These are phyloP conservation scores for Congeria kusceri DNA, from an alignment of 2,888 invertebrate genomes.

Conservation along the genomic window DNA sequence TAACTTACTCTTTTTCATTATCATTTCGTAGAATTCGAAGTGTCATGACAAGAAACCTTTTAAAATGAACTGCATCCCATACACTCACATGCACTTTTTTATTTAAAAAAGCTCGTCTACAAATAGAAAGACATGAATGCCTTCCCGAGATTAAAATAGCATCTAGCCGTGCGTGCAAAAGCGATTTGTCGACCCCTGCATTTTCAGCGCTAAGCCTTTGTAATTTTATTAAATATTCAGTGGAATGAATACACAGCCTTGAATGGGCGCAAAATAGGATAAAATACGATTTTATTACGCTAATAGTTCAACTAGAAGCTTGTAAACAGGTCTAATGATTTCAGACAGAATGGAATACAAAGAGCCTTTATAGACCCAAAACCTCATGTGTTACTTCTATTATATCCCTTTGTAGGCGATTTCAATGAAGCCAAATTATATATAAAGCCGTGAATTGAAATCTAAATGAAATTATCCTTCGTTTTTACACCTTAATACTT, in stretches of 20 bases:
- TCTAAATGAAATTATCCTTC: constrained; percentile 70
- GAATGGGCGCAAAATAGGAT: constrained; percentile 55
- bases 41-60: too few species aligned
- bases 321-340: constrained; percentile 63
- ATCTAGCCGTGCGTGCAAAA: constrained; percentile 12
- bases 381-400: constrained; percentile 57
- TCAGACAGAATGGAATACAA: constrained; percentile 45
- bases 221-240: constrained; percentile 58
- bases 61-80: too few species aligned
- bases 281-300: constrained; percentile 56
- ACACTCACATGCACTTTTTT: too few species aligned
- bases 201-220: constrained; percentile 24
- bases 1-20: too few species aligned
- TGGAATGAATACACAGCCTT: constrained; percentile 49
- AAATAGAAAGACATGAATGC: too few species aligned
- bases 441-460: constrained; percentile 64
- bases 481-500: constrained; percentile 67
- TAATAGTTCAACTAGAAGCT: constrained; percentile 45
- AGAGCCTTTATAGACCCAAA: constrained; percentile 50
- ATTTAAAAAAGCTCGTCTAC: too few species aligned
- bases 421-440: constrained; percentile 64
- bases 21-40: too few species aligned
- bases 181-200: constrained; percentile 34
- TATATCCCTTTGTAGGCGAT: constrained; percentile 49
- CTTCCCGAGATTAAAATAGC: neutral